A percentile compares a stretch with the other conserved stretches of the same genome.
These are phyloP conservation scores for Carlito syrichta DNA, from an alignment of 2,113 vertebrate genomes.

Conservation along the genomic window DNA sequence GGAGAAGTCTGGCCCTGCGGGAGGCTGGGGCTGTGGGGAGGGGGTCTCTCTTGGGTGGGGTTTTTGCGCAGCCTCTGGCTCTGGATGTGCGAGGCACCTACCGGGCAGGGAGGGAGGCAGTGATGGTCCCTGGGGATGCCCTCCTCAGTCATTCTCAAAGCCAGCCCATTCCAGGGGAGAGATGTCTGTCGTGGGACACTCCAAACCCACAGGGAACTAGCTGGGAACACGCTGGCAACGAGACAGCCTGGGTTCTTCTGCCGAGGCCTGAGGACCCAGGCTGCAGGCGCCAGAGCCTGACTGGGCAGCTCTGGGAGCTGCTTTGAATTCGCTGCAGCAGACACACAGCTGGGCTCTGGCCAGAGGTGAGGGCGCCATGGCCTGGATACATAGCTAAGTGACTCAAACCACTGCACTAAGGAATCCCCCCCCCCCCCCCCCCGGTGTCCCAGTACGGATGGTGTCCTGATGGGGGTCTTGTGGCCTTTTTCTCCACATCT, in stretches of 20 bases:
- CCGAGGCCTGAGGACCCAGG: background rate
- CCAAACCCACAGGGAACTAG: background rate
- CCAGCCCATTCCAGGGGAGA: background rate
- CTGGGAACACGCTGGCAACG: background rate
- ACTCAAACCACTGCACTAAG: background rate
- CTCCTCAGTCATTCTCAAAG: background rate
- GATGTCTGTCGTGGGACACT: background rate
- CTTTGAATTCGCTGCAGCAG: background rate
- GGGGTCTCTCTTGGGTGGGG: background rate
- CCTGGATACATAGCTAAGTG: background rate
- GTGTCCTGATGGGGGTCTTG: background rate
- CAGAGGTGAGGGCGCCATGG: background rate
- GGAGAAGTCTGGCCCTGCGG: background rate
- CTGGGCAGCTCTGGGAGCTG: background rate
- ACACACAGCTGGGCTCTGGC: background rate
- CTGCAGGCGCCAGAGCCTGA: background rate
- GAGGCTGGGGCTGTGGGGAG: background rate
- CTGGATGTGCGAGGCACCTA: background rate
- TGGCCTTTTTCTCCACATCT: background rate
- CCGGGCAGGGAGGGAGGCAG: background rate
- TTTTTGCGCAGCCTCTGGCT: background rate
- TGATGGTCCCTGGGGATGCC: background rate
- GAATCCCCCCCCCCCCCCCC: background rate
- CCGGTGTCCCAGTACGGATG: rapidly evolving
- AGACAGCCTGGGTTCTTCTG: background rate